Evolutionary conservation across 2,113 vertebrate genomes (phyloP), one percentile per base, ranked within the genome.

Genomic region (Zootoca vivipara): DNA sequence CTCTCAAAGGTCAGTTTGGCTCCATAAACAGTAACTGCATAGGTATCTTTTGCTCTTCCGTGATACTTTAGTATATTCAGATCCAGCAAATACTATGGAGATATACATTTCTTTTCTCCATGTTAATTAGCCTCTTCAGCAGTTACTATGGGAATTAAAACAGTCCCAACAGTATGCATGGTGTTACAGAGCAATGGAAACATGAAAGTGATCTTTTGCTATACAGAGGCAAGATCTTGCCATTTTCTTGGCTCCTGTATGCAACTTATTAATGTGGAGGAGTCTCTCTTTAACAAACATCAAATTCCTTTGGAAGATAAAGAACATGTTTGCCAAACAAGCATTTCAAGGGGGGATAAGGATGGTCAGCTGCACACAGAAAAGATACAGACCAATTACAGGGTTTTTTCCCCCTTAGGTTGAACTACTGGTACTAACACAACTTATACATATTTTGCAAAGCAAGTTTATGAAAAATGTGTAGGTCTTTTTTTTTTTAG

Each of bases 331-430:
- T 78, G 73, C 62, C 65, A 42, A 65, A 0, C 24, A 67, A 89
- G 58, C 79, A n/a, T 86, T 73, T 91, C 46, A 62, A 5, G 30
- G 9, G 70, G 9, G n/a, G 46, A 85, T 38, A 89, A 85, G 84
- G 89, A 58, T 78, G 35, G 35, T 33, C 4, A 42, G 35, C 0
- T 1, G 33, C 88, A 83, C 33, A 69, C 80, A 82, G 28, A 22
- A 83, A 22, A 13, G 4, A 83, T 62, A 62, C 58, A 62, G 58
- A 0, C 0, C 30, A 42, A 77, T 4, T 5, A 33, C 10, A 80
- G 62, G 7, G 10, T 46, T 24, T 46, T n/a, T 5, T 28, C 69
- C 10, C 16, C 35, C 38, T 42, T 8, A 13, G 35, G 13, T n/a
- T 8, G 46, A 64, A 85, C 9, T 64, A 77, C n/a, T n/a, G n/a